A percentile compares a stretch with the other conserved stretches of the same genome.
phyloP scores from a whole-genome alignment of 2,888 invertebrate species.

The Trimorus sp. region DNA sequence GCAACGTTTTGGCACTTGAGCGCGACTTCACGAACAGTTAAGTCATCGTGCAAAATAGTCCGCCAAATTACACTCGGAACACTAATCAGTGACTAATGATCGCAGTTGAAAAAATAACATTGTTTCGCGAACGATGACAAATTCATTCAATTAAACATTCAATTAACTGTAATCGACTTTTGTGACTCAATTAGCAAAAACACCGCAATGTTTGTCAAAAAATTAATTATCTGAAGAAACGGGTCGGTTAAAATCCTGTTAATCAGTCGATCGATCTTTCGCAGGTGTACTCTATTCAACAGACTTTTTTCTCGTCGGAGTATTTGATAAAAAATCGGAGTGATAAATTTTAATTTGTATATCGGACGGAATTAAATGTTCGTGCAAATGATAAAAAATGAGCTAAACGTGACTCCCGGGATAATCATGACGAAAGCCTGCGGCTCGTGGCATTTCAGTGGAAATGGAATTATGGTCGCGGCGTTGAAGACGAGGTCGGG shows the following conservation, averaged over 20 bases:
- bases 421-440: slow-evolving; percentile 44
- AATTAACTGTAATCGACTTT: too few relatives aligned
- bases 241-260: too few relatives aligned
- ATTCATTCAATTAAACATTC: background rate
- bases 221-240: too few relatives aligned
- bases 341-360: too few relatives aligned
- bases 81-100: slow-evolving; percentile 1
- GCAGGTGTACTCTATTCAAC: too few relatives aligned
- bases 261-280: too few relatives aligned
- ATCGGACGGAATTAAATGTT: too few relatives aligned
- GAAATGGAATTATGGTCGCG: slow-evolving; percentile 74
- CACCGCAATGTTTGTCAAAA: too few relatives aligned
- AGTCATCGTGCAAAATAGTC: background rate
- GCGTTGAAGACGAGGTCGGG: slow-evolving; percentile 66
- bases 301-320: too few relatives aligned
- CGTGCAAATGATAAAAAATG: slow-evolving; percentile 14
- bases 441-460: slow-evolving; percentile 71
- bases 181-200: too few relatives aligned
- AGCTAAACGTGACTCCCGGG: slow-evolving; percentile 24
- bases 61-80: background rate
- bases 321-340: too few relatives aligned
- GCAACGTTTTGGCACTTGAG: background rate
- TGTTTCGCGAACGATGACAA: background rate
- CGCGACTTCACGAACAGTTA: background rate
- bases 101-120: slow-evolving; percentile 11